Percentiles rank a stretch among this genome's conserved stretches.
These are phyloP conservation scores for Leptobrachium ailaonicum DNA, from an alignment of 2,113 vertebrate species.

Conservation along the genomic window DNA sequence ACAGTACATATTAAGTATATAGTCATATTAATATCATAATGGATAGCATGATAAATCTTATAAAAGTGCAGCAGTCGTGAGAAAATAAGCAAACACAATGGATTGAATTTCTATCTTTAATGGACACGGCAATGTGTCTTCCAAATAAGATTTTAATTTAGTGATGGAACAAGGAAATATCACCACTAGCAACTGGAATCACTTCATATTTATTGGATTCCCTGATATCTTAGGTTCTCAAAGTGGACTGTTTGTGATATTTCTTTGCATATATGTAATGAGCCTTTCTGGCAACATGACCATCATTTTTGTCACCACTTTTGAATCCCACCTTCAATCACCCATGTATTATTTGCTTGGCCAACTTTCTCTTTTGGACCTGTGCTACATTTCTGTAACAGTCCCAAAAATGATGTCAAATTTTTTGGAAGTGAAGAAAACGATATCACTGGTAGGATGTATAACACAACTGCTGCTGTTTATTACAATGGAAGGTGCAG, in stretches of 20 bases:
- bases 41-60: too few species aligned
- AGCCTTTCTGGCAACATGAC: constrained; percentile 21
- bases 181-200: constrained; percentile 12
- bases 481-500: constrained; percentile 36
- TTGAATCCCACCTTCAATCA: constrained; percentile 18
- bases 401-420: constrained; percentile 35
- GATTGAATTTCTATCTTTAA: too few species aligned
- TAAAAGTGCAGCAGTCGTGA: too few species aligned
- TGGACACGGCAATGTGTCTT: neutral
- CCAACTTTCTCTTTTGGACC: constrained; percentile 41
- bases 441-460: constrained; percentile 26
- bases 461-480: constrained; percentile 38
- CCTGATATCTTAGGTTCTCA: constrained; percentile 17
- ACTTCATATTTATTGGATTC: constrained; percentile 36
- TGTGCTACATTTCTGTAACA: constrained; percentile 38
- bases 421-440: constrained; percentile 34
- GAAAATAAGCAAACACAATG: too few species aligned
- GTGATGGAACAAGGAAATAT: neutral
- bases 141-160: neutral
- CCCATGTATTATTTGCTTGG: constrained; percentile 47
- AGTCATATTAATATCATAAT: too few species aligned
- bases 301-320: constrained; percentile 27
- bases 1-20: too few species aligned
- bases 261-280: constrained; percentile 31
- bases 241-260: constrained; percentile 23